These are phyloP conservation scores for Ancistrus triradiatus DNA, from an alignment of 2,113 vertebrate species.

Conservation along the genomic window DNA sequence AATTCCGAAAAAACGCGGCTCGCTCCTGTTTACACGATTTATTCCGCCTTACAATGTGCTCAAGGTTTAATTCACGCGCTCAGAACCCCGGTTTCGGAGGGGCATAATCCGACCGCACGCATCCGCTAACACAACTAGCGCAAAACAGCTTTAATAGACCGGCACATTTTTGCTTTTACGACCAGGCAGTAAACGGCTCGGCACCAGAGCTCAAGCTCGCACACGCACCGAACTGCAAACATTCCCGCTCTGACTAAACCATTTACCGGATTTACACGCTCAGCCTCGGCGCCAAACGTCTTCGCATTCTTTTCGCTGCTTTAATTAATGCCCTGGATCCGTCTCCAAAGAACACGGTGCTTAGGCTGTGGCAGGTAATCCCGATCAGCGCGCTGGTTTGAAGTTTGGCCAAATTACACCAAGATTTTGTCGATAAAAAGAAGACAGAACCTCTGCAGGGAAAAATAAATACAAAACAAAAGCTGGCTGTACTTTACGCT, in stretches of 20 bases:
- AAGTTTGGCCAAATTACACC: too few relatives aligned
- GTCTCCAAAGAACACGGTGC: too few relatives aligned
- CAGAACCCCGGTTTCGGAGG: background rate
- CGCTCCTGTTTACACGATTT: background rate
- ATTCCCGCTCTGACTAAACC: background rate
- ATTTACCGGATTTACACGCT: constrained; percentile 1
- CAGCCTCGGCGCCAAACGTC: background rate
- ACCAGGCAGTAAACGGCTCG: constrained; percentile 26
- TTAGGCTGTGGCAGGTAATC: too few relatives aligned
- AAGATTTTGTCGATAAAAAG: too few relatives aligned
- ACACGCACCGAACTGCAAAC: constrained; percentile 30
- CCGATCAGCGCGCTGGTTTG: too few relatives aligned
- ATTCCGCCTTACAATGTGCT: background rate
- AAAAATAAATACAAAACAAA: too few relatives aligned
- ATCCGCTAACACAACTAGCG: background rate
- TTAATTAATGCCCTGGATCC: too few relatives aligned
- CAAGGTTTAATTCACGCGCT: background rate
- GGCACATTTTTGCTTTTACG: constrained; percentile 40
- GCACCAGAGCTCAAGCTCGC: constrained; percentile 43
- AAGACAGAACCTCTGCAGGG: too few relatives aligned
- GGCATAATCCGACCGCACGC: constrained; percentile 11
- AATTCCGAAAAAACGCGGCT: background rate
- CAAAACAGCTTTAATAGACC: constrained; percentile 17
- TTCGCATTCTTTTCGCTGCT: constrained; percentile 3
- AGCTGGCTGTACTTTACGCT: too few relatives aligned